Percentiles rank a stretch among this genome's conserved stretches.
phyloP scores from a whole-genome alignment of 2,888 invertebrate species.

The Andrena haemorrhoa region DNA sequence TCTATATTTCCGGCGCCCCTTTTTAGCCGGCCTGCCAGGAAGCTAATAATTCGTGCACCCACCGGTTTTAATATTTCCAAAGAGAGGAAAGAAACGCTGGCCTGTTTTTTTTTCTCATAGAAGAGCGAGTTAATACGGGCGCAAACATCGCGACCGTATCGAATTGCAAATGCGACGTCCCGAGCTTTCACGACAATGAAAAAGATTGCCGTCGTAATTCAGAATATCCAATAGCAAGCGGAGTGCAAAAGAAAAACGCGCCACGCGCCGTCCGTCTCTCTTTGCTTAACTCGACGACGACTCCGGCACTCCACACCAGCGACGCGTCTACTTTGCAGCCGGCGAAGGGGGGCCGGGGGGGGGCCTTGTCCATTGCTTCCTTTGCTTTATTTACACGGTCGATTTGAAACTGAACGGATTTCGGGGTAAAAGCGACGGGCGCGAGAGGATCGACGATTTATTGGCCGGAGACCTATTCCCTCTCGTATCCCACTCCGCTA shows the following conservation, averaged over 20 bases:
- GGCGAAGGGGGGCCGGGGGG: conserved; percentile 20
- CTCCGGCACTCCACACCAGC: conserved; percentile 56
- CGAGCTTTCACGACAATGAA: conserved; percentile 54
- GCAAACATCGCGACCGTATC: conserved; percentile 46
- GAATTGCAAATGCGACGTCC: conserved; percentile 59
- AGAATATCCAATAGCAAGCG: conserved; percentile 57
- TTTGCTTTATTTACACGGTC: conserved; percentile 77
- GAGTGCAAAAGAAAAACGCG: conserved; percentile 24
- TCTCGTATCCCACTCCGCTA: background rate
- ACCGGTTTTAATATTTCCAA: background rate
- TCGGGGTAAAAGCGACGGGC: conserved; percentile 64
- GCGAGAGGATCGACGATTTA: conserved; percentile 53
- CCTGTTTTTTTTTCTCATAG: background rate
- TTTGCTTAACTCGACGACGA: conserved; percentile 31
- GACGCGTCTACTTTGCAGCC: conserved; percentile 68
- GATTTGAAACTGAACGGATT: conserved; percentile 79
- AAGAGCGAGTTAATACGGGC: conserved; percentile 38
- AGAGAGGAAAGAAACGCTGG: background rate
- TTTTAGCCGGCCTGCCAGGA: too few species aligned
- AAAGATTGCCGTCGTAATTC: conserved; percentile 64
- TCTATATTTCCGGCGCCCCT: too few species aligned
- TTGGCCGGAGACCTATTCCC: conserved; percentile 10
- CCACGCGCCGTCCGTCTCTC: conserved; percentile 13
- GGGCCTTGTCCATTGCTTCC: conserved; percentile 64
- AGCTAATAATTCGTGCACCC: background rate